A percentile compares a stretch with the other conserved stretches of the same genome.
Evolutionary conservation across 2,113 vertebrate genomes (phyloP).

Genomic region (Peucedramus taeniatus): DNA sequence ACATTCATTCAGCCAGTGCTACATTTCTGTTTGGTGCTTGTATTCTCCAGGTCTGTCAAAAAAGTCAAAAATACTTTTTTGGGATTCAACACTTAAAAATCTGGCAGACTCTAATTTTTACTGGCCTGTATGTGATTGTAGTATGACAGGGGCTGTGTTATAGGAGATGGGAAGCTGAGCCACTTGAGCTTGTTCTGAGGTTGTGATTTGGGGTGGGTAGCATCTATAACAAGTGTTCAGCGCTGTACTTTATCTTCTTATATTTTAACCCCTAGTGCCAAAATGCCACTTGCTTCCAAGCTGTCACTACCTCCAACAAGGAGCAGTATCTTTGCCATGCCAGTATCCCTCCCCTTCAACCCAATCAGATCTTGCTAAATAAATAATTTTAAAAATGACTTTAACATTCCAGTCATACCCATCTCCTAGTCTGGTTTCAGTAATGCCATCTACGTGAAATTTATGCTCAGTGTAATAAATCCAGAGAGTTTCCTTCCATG

Average conservation of each 20-base stretch:
- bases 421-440: background rate
- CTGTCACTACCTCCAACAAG: background rate
- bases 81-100: background rate
- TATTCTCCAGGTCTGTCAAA: background rate
- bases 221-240: background rate
- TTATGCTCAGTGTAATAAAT: background rate
- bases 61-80: background rate
- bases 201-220: background rate
- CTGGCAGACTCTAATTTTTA: background rate
- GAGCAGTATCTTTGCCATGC: background rate
- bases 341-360: background rate
- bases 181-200: background rate
- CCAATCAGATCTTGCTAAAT: background rate
- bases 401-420: background rate
- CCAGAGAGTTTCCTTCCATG: background rate
- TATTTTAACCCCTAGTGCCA: background rate
- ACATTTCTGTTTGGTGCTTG: background rate
- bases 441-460: background rate
- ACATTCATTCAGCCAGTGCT: rapidly evolving
- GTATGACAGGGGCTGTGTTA: background rate
- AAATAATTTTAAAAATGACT: background rate
- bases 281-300: background rate
- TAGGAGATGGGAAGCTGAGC: background rate
- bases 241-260: background rate
- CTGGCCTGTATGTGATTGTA: rapidly evolving